phyloP scores from a whole-genome alignment of 2,113 vertebrate species.

The Oryzias curvinotus region DNA sequence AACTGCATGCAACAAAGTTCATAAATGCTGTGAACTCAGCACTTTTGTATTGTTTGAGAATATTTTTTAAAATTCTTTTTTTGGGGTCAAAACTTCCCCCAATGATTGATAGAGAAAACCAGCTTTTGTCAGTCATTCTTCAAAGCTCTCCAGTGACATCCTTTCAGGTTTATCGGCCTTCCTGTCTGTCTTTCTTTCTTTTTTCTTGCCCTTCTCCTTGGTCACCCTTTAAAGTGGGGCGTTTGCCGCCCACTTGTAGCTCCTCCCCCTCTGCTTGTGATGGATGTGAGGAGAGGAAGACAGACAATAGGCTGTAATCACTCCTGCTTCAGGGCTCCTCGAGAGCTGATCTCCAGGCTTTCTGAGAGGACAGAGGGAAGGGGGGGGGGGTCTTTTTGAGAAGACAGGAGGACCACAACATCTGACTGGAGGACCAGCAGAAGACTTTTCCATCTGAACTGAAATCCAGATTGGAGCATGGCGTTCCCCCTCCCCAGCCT shows the following conservation, averaged over 20 bases:
- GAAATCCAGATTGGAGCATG: slow-evolving; percentile 58
- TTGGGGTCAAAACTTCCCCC: no score
- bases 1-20: no score
- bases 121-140: slow-evolving; percentile 42
- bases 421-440: slow-evolving; percentile 10
- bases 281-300: slow-evolving; percentile 50
- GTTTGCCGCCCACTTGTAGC: slow-evolving; percentile 19
- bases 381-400: slow-evolving; percentile 3
- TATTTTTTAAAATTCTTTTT: no score
- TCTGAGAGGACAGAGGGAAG: slow-evolving; percentile 5
- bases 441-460: slow-evolving; percentile 28
- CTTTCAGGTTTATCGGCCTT: slow-evolving; percentile 38
- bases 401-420: slow-evolving; percentile 14
- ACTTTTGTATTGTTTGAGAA: no score
- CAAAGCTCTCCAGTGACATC: slow-evolving; percentile 40
- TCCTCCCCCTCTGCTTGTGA: slow-evolving; percentile 50
- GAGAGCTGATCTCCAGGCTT: slow-evolving; percentile 34
- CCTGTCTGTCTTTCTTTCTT: slow-evolving; percentile 41
- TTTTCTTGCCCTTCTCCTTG: slow-evolving; percentile 26
- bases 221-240: slow-evolving; percentile 15
- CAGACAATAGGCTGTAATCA: slow-evolving; percentile 78
- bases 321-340: slow-evolving; percentile 62
- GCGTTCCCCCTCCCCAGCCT: slow-evolving; percentile 31
- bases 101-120: slow-evolving; percentile 20
- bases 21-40: no score